Conservation (phyloP, 2,113 vertebrate genomes). For the Noturus placidus region DNA sequence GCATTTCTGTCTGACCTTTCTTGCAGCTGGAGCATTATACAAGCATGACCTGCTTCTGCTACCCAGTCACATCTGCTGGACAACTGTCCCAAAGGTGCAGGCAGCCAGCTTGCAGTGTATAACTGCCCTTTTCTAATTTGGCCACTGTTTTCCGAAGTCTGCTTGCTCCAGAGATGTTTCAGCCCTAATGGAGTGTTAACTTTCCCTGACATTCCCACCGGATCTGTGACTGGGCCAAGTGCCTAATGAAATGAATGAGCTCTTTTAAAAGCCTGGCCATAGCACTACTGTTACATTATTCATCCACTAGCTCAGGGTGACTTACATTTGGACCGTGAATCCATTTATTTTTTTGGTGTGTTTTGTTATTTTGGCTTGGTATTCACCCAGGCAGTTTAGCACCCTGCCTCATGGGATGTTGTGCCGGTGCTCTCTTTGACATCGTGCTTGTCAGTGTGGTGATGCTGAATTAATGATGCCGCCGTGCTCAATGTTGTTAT, state of each 20-base stretch:
- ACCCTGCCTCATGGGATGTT: conserved; percentile 26
- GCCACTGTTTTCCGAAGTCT: conserved; percentile 5
- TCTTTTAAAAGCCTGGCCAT: conserved; percentile 24
- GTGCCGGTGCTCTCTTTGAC: conserved; percentile 10
- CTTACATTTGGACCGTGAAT: conserved; percentile 43
- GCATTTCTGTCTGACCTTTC: conserved; percentile 30
- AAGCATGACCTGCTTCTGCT: neutral
- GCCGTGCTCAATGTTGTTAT: conserved; percentile 5
- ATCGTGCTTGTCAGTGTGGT: conserved; percentile 22
- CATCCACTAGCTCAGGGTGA: conserved; percentile 45
- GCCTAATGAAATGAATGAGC: conserved; percentile 49
- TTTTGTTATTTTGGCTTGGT: neutral
- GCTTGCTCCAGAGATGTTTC: conserved; percentile 30
- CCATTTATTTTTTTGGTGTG: conserved; percentile 6
- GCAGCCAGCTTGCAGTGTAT: conserved; percentile 13
- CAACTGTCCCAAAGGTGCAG: neutral
- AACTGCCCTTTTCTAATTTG: conserved; percentile 38
- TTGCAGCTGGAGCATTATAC: conserved; percentile 20
- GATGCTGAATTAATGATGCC: conserved; percentile 34
- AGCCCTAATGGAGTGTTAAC: conserved; percentile 44
- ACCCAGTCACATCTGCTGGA: conserved; percentile 14
- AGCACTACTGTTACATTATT: conserved; percentile 39
- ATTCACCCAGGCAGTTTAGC: conserved; percentile 33
- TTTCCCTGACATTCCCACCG: conserved; percentile 27
- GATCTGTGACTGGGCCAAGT: conserved; percentile 28